phyloP scores from a whole-genome alignment of 2,888 invertebrate genomes.

The Megamerina dolium region DNA sequence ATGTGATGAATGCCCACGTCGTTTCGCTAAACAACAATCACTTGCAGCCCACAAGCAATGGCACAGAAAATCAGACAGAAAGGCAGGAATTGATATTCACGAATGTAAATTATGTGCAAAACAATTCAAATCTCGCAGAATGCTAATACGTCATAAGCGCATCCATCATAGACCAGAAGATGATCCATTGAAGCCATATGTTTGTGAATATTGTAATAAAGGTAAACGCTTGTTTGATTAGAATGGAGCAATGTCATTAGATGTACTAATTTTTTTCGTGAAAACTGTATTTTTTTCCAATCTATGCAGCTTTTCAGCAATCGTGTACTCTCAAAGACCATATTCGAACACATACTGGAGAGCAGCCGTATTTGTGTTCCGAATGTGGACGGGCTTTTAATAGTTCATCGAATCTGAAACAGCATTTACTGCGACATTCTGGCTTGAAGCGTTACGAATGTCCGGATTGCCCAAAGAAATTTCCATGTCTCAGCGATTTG shows the following conservation, averaged over 20 bases:
- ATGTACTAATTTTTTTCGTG: too few species aligned
- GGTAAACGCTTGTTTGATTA: slow-evolving; percentile 10
- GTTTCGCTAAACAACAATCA: slow-evolving; percentile 12
- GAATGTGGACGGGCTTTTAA: slow-evolving; percentile 55
- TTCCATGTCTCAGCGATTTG: slow-evolving; percentile 53
- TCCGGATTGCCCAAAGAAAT: slow-evolving; percentile 54
- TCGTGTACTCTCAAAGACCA: slow-evolving; percentile 55
- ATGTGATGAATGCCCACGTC: slow-evolving; percentile 16
- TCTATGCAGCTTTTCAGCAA: slow-evolving; percentile 51
- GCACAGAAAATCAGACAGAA: background rate
- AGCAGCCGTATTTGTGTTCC: slow-evolving; percentile 55
- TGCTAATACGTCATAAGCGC: slow-evolving; percentile 32
- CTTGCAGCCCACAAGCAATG: slow-evolving; percentile 10
- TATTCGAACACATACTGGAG: slow-evolving; percentile 52
- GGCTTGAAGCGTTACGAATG: slow-evolving; percentile 53
- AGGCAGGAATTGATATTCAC: background rate
- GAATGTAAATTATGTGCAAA: slow-evolving; percentile 30
- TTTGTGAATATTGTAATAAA: slow-evolving; percentile 23
- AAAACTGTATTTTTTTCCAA: too few species aligned
- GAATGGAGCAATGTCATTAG: background rate
- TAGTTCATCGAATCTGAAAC: slow-evolving; percentile 52
- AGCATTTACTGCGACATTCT: slow-evolving; percentile 54
- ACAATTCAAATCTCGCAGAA: slow-evolving; percentile 31
- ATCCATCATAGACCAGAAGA: slow-evolving; percentile 25
- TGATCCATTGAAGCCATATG: slow-evolving; percentile 11